These are phyloP conservation scores for Bradypus variegatus DNA, from an alignment of 2,797 vertebrate species.

Conservation along the genomic window DNA sequence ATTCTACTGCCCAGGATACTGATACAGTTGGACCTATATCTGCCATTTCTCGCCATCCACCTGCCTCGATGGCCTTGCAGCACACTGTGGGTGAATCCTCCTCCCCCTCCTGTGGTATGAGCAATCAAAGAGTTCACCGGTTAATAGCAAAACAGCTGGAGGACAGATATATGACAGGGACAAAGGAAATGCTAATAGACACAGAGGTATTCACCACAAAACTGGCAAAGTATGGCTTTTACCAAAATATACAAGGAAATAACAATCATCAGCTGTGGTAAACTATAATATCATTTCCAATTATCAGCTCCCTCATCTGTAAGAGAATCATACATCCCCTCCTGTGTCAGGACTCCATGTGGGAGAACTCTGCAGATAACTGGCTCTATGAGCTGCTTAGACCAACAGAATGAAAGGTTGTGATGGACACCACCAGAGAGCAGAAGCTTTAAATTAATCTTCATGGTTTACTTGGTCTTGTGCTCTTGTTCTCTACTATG, in stretches of 20 bases:
- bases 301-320: background rate
- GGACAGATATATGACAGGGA: background rate
- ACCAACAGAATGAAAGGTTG: background rate
- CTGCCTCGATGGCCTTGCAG: background rate
- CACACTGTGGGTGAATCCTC: background rate
- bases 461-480: background rate
- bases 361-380: background rate
- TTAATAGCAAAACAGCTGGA: background rate
- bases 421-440: background rate
- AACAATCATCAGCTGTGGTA: background rate
- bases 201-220: background rate
- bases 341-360: background rate
- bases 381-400: background rate
- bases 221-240: background rate
- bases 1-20: background rate
- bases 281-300: background rate
- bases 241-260: background rate
- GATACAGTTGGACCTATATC: background rate
- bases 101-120: background rate
- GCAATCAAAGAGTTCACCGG: background rate
- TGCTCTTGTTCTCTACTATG: background rate
- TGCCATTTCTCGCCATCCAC: background rate
- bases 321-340: background rate
- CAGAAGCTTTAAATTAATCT: background rate
- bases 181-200: background rate